Evolutionary conservation across 92 coral and sea anemone species (phyloP), one percentile per base, ranked within the genome.

Genomic region (Zoanthus sociatus): DNA sequence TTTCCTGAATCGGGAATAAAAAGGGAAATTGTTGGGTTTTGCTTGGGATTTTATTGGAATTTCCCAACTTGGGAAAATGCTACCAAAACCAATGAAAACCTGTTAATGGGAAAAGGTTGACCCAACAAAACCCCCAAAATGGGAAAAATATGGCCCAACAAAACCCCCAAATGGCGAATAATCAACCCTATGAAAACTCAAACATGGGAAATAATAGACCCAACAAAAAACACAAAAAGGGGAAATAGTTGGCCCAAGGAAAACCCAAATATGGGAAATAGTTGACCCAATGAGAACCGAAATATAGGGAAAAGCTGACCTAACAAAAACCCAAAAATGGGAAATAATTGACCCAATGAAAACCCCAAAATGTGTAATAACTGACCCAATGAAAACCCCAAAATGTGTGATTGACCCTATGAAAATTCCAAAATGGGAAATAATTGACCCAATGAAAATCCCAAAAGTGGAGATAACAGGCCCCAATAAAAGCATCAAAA

Each of bases 351-450:
- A 61, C 68, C 68, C 68, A 61, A 61, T 61, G 68, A 61, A 61
- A 61, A 61, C 68, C 68, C 68, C 1, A 68, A 68, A 68, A 18
- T 11, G 68, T 14, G 21, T 9, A 61, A 61, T 61, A 61, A 61
- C 21, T 61, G 68, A 61, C 68, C 68, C 68, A 61, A 61, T 61
- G 68, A 68, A 68, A 68, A 68, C 73, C 73, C 33, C 17, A 68
- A 68, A 3, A 68, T n/a, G 37, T 18, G 73, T 68, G 21, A n/a
- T 68, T 68, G 32, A 68, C 73, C 73, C 73, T 15, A 68, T 68
- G 20, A 61, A 61, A 61, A 61, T 18, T 20, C 68, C 6, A 61
- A 61, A 14, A 61, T 61, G 68, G 17, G 68, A 61, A 61, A 61
- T 61, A 61, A 68, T 68, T 68, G 73, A 68, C 8, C 73, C 31